Base-by-base conservation (phyloP, 35 echinoderm and acorn worm genomes). In the Ophiothrix spiculata region DNA sequence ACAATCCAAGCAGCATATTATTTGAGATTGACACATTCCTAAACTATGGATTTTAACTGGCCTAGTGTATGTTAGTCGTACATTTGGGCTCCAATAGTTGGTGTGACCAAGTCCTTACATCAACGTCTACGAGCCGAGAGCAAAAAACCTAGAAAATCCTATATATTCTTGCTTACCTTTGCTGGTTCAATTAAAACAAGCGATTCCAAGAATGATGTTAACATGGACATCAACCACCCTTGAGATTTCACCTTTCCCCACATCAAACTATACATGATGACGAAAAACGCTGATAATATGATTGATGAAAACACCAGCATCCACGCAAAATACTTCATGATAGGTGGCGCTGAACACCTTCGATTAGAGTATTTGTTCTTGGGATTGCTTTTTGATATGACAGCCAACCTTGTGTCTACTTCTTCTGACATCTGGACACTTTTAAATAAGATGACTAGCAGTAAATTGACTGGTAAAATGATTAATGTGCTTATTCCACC, bases 181-280 rank as follows among this genome's bases (percentile, higher is more conserved):
- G 60, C 60, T 69, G 8, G 60, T 10, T 69, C 25, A 15, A 69
- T 25, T 25, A 69, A 69, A 25, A 69, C 3, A 15, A 69, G 42
- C 29, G 60, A 69, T 69, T 49, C 42, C 60, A 69, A 69, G 60
- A 69, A 69, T 6, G 60, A 69, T 25, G 60, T 69, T n/a, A 69
- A n/a, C 60, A 69, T 69, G 2, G 60, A 69, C 60, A 69, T 69
- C 25, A 69, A n/a, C 60, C 60, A 69, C 2, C 16, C 8, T 25
- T 69, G 4, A 28, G 60, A 69, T 25, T 69, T 69, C 3, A 25
- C 60, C 17, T 69, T 15, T 2, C 60, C 60, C 60, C 60, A 69
- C 60, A 69, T 69, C 25, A 69, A n/a, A 69, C 60, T 69, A 28
- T 69, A n/a, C 25, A 69, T n/a, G 6, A 69, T 25, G 1, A 69